Conservation (phyloP, 2,888 invertebrate species). For the Lasiommata megera region DNA sequence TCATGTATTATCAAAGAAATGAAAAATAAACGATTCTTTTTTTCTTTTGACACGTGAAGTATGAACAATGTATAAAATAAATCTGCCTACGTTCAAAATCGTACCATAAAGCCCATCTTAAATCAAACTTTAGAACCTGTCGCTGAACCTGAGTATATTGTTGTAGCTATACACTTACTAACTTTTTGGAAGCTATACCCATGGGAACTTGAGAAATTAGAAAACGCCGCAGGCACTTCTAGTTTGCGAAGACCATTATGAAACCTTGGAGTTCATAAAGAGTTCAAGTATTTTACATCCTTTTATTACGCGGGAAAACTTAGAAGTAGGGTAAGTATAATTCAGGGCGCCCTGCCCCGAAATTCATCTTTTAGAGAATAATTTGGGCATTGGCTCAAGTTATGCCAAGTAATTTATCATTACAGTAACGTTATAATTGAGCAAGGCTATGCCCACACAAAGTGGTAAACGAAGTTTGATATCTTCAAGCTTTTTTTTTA, state of each 20-base stretch:
- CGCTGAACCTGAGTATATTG: not conserved
- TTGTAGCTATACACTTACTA: not conserved
- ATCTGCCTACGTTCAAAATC: too few species aligned
- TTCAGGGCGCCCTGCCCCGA: not conserved
- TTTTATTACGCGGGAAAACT: not conserved
- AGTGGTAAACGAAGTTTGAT: too few species aligned
- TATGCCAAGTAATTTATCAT: too few species aligned
- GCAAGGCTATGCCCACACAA: too few species aligned
- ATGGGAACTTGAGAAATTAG: constrained; percentile 8
- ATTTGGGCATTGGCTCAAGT: not conserved
- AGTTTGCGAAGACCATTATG: not conserved
- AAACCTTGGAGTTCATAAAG: not conserved
- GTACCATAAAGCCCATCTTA: too few species aligned
- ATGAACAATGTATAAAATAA: too few species aligned
- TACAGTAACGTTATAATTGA: too few species aligned
- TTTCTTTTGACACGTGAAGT: too few species aligned
- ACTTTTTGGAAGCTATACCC: constrained; percentile 7
- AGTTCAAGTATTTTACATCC: constrained; percentile 1
- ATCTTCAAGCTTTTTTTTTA: too few species aligned
- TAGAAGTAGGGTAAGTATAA: not conserved
- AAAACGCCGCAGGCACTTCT: not conserved
- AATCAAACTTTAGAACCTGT: too few species aligned
- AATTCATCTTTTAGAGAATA: not conserved
- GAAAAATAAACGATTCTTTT: too few species aligned
- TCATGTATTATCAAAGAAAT: too few species aligned